A percentile compares a stretch with the other conserved stretches of the same genome.
Conservation (phyloP, 2,113 vertebrate species). For the Malaclemys terrapin region DNA sequence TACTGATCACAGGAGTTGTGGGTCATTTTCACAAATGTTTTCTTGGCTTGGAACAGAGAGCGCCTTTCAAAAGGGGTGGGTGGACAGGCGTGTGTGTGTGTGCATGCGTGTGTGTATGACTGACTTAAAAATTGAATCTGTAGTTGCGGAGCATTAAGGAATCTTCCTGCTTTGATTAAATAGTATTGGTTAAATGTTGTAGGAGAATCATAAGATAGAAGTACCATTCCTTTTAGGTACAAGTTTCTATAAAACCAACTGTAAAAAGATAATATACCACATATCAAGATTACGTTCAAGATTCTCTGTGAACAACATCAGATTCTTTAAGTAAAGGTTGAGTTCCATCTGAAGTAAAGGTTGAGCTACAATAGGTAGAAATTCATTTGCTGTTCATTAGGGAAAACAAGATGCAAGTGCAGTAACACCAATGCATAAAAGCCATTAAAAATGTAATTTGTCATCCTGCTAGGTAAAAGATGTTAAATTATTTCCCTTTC, state of each 20-base stretch:
- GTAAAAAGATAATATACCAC: background rate
- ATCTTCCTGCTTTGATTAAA: background rate
- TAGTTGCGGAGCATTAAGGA: background rate
- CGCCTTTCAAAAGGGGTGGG: background rate
- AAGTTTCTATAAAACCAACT: background rate
- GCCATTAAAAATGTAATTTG: background rate
- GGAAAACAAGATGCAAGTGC: background rate
- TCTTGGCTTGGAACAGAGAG: background rate
- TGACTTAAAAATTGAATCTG: too few relatives aligned
- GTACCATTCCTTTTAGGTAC: background rate
- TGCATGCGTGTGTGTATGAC: background rate
- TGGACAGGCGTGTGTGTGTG: background rate
- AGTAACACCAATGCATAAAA: background rate
- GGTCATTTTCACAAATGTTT: background rate
- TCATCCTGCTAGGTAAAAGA: background rate
- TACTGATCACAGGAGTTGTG: background rate
- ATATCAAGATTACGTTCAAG: background rate
- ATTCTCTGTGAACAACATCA: background rate
- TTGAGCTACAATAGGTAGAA: background rate
- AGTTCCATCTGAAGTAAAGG: background rate
- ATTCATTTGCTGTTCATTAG: background rate
- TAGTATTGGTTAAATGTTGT: accelerated
- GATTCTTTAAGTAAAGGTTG: background rate
- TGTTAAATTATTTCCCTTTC: background rate
- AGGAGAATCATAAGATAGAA: accelerated